Base-by-base conservation (phyloP, 1,140 invertebrate genomes). In the Xylocopa sonorina region DNA sequence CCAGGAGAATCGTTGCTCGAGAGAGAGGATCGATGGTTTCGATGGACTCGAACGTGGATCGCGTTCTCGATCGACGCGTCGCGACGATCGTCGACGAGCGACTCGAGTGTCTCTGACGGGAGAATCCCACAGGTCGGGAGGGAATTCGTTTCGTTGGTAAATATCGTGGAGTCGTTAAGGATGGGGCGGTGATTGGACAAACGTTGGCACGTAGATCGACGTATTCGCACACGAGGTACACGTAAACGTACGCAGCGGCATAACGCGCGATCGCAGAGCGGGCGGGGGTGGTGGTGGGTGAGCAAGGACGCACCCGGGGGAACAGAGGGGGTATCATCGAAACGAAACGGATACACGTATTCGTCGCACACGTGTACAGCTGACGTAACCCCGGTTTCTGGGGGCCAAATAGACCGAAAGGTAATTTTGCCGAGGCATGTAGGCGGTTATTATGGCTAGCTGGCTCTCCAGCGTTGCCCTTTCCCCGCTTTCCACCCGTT, bases 371-470 rank as follows among this genome's bases (percentile, higher is more conserved):
- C 78, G 78, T 76, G 78, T 55, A 60, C 73, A 48, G 34, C 29
- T 83, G 78, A 83, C 78, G 82, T 81, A 78, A 83, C 53, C 34
- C 57, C 41, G 67, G 66, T 78, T 82, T 77, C 67, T 48, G 41
- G 27, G 60, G 46, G 72, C n/a, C 81, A 83, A 81, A 83, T 83
- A 83, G 79, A 83, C 67, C 79, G 43, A 78, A 72, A 71, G 67
- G 82, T 81, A 72, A 83, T 83, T 83, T 83, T 38, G 43, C 58
- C 64, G 24, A n/a, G 67, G 14, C 41, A 71, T 50, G 73, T 83
- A 83, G 79, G 73, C 73, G 64, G 73, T 74, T 81, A 80, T 82
- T 80, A 82, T 41, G 66, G 66, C 43, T 50, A 62, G 69, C 21
- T 73, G 43, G 46, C 60, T 80, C 62, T 75, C 24, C 62, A 29